A percentile compares a stretch with the other conserved stretches of the same genome.
These are phyloP conservation scores for Ricordea florida DNA, from an alignment of 92 coral and sea anemone genomes.

Conservation along the genomic window DNA sequence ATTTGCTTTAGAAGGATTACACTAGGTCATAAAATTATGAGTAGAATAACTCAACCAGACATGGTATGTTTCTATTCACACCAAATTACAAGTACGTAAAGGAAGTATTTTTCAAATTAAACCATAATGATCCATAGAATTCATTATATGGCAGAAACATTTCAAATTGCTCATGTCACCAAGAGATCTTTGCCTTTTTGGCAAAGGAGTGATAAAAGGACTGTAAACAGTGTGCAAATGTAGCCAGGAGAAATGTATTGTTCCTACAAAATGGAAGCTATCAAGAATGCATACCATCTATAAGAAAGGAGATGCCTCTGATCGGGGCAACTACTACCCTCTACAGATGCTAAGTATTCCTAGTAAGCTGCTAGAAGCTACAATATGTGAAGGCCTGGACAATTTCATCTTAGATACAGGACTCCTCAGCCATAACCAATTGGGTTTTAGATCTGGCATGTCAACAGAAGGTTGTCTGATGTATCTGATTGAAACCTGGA, in stretches of 20 bases:
- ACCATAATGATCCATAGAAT: too few relatives aligned
- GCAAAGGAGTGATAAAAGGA: slow-evolving; percentile 23
- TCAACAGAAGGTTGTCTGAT: slow-evolving; percentile 52
- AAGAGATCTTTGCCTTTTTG: slow-evolving; percentile 40
- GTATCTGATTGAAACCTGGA: slow-evolving; percentile 61
- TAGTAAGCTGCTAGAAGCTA: slow-evolving; percentile 52
- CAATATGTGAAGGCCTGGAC: slow-evolving; percentile 53
- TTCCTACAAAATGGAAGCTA: slow-evolving; percentile 57
- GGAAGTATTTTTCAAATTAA: too few relatives aligned
- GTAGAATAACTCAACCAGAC: too few relatives aligned
- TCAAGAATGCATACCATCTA: slow-evolving; percentile 50
- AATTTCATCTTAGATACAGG: slow-evolving; percentile 26
- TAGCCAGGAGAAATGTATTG: slow-evolving; percentile 30
- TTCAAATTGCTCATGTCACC: slow-evolving; percentile 37
- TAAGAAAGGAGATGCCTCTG: slow-evolving; percentile 53
- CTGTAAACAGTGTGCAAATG: slow-evolving; percentile 20
- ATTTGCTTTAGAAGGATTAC: too few relatives aligned
- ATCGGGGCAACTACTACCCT: slow-evolving; percentile 57
- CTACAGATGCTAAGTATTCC: slow-evolving; percentile 59
- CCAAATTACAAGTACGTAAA: too few relatives aligned
- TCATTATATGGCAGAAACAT: too few relatives aligned
- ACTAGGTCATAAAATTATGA: too few relatives aligned
- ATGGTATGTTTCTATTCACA: too few relatives aligned
- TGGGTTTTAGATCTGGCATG: slow-evolving; percentile 67
- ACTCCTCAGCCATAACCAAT: slow-evolving; percentile 40